Conservation (phyloP, 2,888 invertebrate genomes). For the Biston betularia region DNA sequence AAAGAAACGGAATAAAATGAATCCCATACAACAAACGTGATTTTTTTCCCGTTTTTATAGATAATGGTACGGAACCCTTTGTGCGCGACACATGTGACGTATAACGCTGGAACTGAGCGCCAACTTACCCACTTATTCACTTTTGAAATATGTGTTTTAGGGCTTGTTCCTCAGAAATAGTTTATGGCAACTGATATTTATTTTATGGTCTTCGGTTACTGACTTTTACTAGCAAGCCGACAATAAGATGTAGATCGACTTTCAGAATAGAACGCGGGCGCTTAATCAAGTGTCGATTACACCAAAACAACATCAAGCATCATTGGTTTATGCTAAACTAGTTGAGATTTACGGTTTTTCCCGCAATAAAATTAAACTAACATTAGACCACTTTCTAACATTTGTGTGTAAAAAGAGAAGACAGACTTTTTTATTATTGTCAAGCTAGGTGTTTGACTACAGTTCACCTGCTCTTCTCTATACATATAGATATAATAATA, state of each 20-base stretch:
- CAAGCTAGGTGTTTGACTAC: no score
- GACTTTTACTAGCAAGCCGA: slow-evolving; percentile 46
- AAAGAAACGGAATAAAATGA: no score
- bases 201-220: slow-evolving; percentile 50
- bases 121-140: slow-evolving; percentile 47
- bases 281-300: background rate
- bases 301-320: background rate
- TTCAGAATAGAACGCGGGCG: slow-evolving; percentile 26
- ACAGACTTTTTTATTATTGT: no score
- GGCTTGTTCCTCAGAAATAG: slow-evolving; percentile 65
- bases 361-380: no score
- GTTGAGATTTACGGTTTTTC: no score
- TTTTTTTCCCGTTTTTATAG: no score
- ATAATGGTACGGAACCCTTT: no score
- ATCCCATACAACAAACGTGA: no score
- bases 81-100: slow-evolving; percentile 56
- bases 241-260: slow-evolving; percentile 45
- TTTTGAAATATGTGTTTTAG: slow-evolving; percentile 52
- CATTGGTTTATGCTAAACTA: background rate
- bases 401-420: no score
- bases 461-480: no score
- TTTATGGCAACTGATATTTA: slow-evolving; percentile 61
- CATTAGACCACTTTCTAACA: no score
- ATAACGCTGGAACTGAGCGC: slow-evolving; percentile 53
- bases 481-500: no score